phyloP scores from a whole-genome alignment of 1,140 invertebrate genomes.

The Orussus abietinus region DNA sequence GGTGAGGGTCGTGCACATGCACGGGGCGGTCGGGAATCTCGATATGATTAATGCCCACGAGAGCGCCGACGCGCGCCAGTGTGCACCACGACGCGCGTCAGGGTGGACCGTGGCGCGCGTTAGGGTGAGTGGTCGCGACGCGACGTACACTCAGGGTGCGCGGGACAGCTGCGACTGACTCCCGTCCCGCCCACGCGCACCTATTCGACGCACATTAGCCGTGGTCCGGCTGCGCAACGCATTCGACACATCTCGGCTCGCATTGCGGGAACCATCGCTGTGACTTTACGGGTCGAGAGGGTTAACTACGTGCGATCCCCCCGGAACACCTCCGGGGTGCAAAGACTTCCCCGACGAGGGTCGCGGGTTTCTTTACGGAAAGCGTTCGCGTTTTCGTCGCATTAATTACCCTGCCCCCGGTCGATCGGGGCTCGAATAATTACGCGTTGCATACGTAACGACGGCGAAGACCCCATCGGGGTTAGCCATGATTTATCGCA shows the following conservation, averaged over 20 bases:
- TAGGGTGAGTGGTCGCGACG: too few species aligned
- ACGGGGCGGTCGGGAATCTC: constrained; percentile 18
- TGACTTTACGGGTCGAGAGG: too few species aligned
- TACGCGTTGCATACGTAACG: constrained; percentile 14
- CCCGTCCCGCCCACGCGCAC: constrained; percentile 22
- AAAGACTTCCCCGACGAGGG: too few species aligned
- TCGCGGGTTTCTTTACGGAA: neutral
- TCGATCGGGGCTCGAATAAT: constrained; percentile 18
- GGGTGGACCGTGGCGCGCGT: too few species aligned
- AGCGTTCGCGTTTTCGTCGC: constrained; percentile 7
- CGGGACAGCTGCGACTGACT: constrained; percentile 38
- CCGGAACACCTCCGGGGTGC: neutral
- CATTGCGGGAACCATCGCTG: too few species aligned
- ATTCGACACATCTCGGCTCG: constrained; percentile 29
- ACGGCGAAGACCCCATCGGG: too few species aligned
- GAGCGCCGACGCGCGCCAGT: too few species aligned
- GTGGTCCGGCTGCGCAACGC: constrained; percentile 10
- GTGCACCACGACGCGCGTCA: too few species aligned
- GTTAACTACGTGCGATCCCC: too few species aligned
- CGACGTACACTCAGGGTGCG: too few species aligned
- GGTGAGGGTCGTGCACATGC: neutral
- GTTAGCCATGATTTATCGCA: neutral
- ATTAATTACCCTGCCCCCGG: constrained; percentile 6
- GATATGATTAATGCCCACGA: constrained; percentile 40
- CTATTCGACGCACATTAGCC: constrained; percentile 10